Base-by-base conservation (phyloP, 2,797 vertebrate genomes). In the Thamnophis elegans region DNA sequence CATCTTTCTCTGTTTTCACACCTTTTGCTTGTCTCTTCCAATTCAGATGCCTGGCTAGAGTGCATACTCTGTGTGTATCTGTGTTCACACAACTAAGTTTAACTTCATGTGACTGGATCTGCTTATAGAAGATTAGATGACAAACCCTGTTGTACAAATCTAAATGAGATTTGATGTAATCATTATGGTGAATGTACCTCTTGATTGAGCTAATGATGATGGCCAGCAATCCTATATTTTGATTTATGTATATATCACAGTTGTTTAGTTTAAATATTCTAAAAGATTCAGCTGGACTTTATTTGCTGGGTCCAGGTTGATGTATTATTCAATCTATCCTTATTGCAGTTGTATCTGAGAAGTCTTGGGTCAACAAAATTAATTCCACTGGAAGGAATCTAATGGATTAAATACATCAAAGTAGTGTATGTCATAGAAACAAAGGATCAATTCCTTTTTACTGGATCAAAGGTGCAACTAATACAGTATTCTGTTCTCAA, bases 131-230 rank as follows among this genome's bases (percentile, higher is more conserved):
- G 91, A 93, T 95, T 94, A 92, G 90, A 94, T 94, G 92, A 93
- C 94, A 96, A 95, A 95, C 95, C 93, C 89, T 93, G 10, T 73
- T 93, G 92, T 85, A 78, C 86, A 87, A 87, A 25, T 91, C 88
- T 94, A 93, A 96, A 96, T 65, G 55, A 94, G 93, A 94, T 95
- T 89, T 94, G 93, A 92, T 95, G 58, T 59, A 93, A 94, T 91
- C 85, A 92, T 92, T 88, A 91, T n/a, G 89, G 92, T 91, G 73
- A 94, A 91, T 89, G 26, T 42, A 51, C 90, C 54, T 91, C 51
- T 90, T 94, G 78, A 88, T 53, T 92, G 91, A 94, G 92, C 94
- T 94, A 95, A 95, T 94, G 93, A 94, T 97, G 94, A 96, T 93
- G 89, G 92, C 92, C 2, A 1, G 82, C 89, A 53, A 87, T 58